These are phyloP conservation scores for Branchinecta lynchi DNA, from an alignment of 1,140 invertebrate genomes.

Conservation along the genomic window DNA sequence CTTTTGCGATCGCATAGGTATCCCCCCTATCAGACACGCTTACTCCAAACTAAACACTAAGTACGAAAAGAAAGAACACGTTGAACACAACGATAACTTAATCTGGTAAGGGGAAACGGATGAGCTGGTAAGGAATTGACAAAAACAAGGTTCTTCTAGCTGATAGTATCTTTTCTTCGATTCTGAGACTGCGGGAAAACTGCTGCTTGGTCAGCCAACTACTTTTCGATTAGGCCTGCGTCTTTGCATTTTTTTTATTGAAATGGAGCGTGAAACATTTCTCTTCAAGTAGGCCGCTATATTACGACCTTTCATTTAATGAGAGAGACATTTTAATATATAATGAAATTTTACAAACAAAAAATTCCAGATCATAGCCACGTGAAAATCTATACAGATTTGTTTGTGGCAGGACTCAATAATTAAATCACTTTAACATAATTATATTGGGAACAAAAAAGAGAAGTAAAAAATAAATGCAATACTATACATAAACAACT, in stretches of 20 bases:
- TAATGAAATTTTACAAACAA: neutral
- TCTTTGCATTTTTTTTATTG: neutral
- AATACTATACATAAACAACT: too few relatives aligned
- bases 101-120: neutral
- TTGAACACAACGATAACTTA: too few relatives aligned
- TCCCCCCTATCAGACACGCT: too few relatives aligned
- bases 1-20: too few relatives aligned
- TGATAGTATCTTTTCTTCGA: neutral
- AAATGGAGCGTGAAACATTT: too few relatives aligned
- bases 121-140: neutral
- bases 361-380: neutral
- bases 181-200: neutral
- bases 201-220: neutral
- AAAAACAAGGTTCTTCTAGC: neutral
- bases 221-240: neutral
- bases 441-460: too few relatives aligned
- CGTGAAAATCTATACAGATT: neutral
- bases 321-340: neutral
- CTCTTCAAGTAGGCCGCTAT: neutral
- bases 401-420: neutral
- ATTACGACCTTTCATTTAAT: neutral
- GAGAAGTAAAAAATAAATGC: too few relatives aligned
- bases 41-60: too few relatives aligned
- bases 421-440: too few relatives aligned
- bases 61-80: too few relatives aligned